Evolutionary conservation across 2,113 vertebrate genomes (phyloP), one percentile per base, ranked within the genome.

Genomic region (Gallinago jamesoni): DNA sequence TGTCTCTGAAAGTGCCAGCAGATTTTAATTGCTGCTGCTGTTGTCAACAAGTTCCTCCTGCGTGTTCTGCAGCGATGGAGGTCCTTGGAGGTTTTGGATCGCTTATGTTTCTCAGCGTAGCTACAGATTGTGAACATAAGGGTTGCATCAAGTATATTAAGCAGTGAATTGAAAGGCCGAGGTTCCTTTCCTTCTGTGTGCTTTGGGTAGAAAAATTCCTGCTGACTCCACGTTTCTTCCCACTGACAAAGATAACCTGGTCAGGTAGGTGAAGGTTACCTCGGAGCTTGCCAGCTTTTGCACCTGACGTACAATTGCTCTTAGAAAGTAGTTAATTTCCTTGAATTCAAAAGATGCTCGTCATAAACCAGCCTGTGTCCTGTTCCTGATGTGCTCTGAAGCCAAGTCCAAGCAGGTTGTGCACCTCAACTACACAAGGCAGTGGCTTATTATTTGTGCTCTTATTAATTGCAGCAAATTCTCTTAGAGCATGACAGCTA

Each of bases 41-140:
- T 73, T 91, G 89, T 95, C 92, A 93, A 89, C 84, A 87, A 92
- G 90, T 82, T 96, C 70, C 31, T 87, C 80, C 66, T 91, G 77
- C 39, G 7, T 43, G n/a, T 89, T 95, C 84, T 79, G 80, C 76
- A 87, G 79, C 1, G 39, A 87, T 79, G 79, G 66, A 89, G 84
- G 94, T 96, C 89, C 73, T 91, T 39, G 43, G 94, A 95, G 92
- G 57, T 79, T 92, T 93, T 60, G 92, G 84, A 84, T 82, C 57
- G 7, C 74, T 96, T 84, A n/a, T 62, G 80, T 94, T 94, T 89
- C 70, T 92, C 80, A 31, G 41, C 12, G 66, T 93, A 73, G 84
- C 84, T 87, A 39, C 92, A 96, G 89, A 80, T 43, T 95, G 91
- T 76, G 94, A 96, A 85, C 92, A 92, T 89, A 94, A 96, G 96